phyloP scores from a whole-genome alignment of 2,888 invertebrate species.

The Calameuta filiformis region DNA sequence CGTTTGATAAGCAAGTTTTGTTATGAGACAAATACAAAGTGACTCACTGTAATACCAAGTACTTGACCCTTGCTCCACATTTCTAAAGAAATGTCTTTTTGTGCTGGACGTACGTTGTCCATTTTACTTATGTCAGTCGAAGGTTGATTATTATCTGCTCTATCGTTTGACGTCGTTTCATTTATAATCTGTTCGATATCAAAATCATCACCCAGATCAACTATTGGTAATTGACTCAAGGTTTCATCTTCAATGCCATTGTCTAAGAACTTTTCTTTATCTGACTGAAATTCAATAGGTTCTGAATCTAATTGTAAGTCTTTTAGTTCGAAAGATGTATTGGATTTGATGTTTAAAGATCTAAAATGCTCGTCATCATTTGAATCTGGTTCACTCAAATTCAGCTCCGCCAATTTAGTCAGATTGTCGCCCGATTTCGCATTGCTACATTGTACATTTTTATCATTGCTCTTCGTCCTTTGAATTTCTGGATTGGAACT shows the following conservation, averaged over 20 bases:
- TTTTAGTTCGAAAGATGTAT: not conserved
- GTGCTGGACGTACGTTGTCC: not conserved
- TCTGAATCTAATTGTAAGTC: not conserved
- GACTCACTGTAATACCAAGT: constrained; percentile 41
- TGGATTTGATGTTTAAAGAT: not conserved
- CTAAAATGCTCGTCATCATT: constrained; percentile 14
- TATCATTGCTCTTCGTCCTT: not conserved
- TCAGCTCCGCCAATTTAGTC: constrained; percentile 14
- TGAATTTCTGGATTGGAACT: not conserved
- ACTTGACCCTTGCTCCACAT: constrained; percentile 61
- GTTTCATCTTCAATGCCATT: constrained; percentile 29
- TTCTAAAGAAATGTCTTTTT: constrained; percentile 1
- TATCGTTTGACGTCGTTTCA: constrained; percentile 10
- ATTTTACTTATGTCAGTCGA: not conserved
- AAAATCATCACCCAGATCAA: constrained; percentile 60
- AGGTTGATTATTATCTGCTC: not conserved
- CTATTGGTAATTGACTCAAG: constrained; percentile 51
- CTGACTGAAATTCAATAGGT: not conserved
- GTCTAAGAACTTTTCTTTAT: not conserved
- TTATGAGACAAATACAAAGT: not conserved
- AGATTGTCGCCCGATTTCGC: not conserved
- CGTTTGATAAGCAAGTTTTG: not conserved
- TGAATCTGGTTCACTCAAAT: constrained; percentile 52
- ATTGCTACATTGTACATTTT: not conserved
- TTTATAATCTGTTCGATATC: constrained; percentile 28